Evolutionary conservation across 2,797 vertebrate genomes (phyloP), one percentile per base, ranked within the genome.

Genomic region (Merluccius polli): DNA sequence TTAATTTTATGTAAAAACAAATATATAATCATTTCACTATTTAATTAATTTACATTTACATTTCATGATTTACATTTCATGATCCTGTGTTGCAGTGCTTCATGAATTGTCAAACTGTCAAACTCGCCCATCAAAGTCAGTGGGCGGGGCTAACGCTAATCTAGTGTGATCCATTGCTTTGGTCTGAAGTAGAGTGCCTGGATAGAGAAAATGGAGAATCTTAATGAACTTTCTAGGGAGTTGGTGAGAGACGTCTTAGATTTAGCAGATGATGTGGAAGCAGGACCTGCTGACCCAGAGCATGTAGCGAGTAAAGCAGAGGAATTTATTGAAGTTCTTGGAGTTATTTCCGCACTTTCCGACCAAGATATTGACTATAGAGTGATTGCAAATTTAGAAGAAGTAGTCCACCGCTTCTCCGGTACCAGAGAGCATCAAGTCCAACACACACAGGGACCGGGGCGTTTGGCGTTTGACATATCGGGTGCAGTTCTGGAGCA

Each of bases 401-500:
- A 70, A 72, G 59, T 77, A 41, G 21, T 77, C 27, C 70, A 9
- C 24, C 27, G 29, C 75, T 77, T 67, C 2, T 72, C 70, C 41
- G 75, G 52, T 72, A 72, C 41, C 75, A 77, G 59, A 59, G 30
- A 8, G 63, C 76, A 76, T 27, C 68, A 70, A 36, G 59, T 18
- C 59, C 59, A 65, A 65, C 59, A 65, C 59, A 65, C 52, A 77
- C 75, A 72, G 59, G 75, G 70, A 72, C 70, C 75, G 41, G 71
- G 36, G 29, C 59, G 52, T 77, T 67, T 44, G 71, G 36, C 38
- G 21, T 73, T 69, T 70, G 36, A 70, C 31, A 77, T 73, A 73
- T 38, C 38, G 9, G 69, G 29, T 12, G 68, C 41, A 24, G 44
- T 68, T 74, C 75, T 80, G 69, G 75, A 80, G 18, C 79, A 80